A percentile compares a stretch with the other conserved stretches of the same genome.
Evolutionary conservation across 2,888 invertebrate species (phyloP).

Genomic region (Pachliopta kotzebuea): DNA sequence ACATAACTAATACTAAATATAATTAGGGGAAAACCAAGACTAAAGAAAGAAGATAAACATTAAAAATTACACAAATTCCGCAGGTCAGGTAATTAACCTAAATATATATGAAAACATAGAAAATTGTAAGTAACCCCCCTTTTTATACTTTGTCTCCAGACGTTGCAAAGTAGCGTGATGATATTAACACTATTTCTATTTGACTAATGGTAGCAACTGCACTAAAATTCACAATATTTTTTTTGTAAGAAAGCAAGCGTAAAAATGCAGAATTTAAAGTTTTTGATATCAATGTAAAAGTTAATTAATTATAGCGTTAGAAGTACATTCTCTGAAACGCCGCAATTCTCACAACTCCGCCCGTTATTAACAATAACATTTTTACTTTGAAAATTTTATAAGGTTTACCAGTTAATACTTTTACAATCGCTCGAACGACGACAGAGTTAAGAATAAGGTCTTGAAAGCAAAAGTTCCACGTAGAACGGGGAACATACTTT

Average conservation of each 20-base stretch:
- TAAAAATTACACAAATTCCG: no score
- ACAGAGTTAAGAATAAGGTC: constrained; percentile 50
- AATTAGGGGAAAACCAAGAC: no score
- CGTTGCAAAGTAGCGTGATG: no score
- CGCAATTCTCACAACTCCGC: constrained; percentile 17
- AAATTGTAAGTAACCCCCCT: no score
- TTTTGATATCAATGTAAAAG: neutral
- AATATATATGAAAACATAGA: no score
- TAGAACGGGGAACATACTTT: constrained; percentile 65
- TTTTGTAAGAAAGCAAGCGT: neutral
- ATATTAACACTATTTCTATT: no score
- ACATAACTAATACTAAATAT: no score
- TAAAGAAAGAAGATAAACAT: no score
- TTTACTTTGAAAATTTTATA: constrained; percentile 30
- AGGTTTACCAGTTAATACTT: constrained; percentile 37
- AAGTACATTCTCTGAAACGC: constrained; percentile 8
- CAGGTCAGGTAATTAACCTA: no score
- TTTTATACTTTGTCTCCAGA: no score
- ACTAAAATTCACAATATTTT: no score
- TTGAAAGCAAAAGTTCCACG: constrained; percentile 63
- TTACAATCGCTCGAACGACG: constrained; percentile 45
- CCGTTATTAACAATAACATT: constrained; percentile 27
- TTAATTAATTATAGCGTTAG: neutral
- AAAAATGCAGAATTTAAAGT: neutral
- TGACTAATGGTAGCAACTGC: no score